These are phyloP conservation scores for Anorthoa munda DNA, from an alignment of 2,888 invertebrate genomes.

Conservation along the genomic window DNA sequence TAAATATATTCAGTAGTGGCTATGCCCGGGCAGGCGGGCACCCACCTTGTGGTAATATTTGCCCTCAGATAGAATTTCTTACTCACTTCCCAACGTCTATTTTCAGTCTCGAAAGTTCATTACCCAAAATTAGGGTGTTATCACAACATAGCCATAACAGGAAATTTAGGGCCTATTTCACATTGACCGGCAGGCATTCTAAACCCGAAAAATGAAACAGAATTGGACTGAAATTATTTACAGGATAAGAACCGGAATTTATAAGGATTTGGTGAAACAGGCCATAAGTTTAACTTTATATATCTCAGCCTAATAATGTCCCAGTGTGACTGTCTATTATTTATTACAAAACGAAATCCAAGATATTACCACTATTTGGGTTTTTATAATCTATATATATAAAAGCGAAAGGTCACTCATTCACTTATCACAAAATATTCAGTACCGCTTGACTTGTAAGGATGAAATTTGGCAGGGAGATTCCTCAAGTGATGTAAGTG, in stretches of 20 bases:
- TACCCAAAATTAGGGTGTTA: conserved; percentile 24
- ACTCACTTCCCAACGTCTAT: not conserved
- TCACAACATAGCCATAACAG: conserved; percentile 42
- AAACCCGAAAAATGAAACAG: not conserved
- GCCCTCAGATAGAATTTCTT: not conserved
- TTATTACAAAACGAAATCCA: too few relatives aligned
- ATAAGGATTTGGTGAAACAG: conserved; percentile 7
- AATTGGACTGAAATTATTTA: not conserved
- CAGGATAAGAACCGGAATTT: not conserved
- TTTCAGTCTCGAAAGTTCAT: conserved; percentile 38
- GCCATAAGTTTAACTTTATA: conserved; percentile 8
- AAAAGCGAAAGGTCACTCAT: too few relatives aligned
- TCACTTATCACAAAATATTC: too few relatives aligned
- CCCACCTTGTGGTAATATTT: conserved; percentile 8
- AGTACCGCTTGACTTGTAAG: too few relatives aligned
- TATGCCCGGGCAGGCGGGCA: conserved; percentile 8
- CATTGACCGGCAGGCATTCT: not conserved
- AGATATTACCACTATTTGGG: too few relatives aligned
- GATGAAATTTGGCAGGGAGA: too few relatives aligned
- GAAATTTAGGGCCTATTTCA: conserved; percentile 5
- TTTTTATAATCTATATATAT: too few relatives aligned
- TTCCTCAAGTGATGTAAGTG: too few relatives aligned
- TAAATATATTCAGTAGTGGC: not conserved
- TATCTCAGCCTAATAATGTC: conserved; percentile 3
- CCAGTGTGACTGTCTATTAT: not conserved